These are phyloP conservation scores for Acyrthosiphon pisum DNA, from an alignment of 1,140 invertebrate genomes.

Conservation along the genomic window DNA sequence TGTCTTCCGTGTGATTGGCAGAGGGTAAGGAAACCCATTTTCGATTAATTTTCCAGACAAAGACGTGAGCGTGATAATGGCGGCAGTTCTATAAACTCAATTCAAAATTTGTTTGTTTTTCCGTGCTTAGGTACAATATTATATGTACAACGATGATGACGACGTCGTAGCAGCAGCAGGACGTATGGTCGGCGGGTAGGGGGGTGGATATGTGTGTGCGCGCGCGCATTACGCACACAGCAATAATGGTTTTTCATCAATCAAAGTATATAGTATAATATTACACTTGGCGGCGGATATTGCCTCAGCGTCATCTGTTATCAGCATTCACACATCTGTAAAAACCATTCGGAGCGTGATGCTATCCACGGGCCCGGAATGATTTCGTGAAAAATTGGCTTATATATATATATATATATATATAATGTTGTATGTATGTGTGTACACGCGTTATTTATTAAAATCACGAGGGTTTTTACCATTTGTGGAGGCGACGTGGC, in stretches of 20 bases:
- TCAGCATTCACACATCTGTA: conserved; percentile 56
- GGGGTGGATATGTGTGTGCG: background rate
- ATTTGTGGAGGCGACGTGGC: conserved; percentile 50
- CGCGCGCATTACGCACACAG: background rate
- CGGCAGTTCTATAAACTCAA: background rate
- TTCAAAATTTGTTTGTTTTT: background rate
- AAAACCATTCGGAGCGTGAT: conserved; percentile 47
- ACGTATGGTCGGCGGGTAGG: background rate
- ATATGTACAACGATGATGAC: background rate
- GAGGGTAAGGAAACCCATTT: background rate
- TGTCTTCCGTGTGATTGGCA: background rate
- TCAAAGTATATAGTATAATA: conserved; percentile 32
- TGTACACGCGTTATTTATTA: conserved; percentile 34
- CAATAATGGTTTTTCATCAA: conserved; percentile 52
- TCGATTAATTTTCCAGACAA: background rate
- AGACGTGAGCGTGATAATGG: background rate
- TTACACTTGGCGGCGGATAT: background rate
- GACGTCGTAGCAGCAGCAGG: background rate
- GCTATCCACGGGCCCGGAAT: conserved; percentile 48
- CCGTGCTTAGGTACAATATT: background rate
- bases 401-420: background rate
- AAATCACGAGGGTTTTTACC: conserved; percentile 42
- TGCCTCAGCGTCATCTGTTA: conserved; percentile 54
- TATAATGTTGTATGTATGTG: background rate
- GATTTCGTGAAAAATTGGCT: conserved; percentile 53